Conservation (phyloP, 2,113 vertebrate species). For the Fregetta grallaria region DNA sequence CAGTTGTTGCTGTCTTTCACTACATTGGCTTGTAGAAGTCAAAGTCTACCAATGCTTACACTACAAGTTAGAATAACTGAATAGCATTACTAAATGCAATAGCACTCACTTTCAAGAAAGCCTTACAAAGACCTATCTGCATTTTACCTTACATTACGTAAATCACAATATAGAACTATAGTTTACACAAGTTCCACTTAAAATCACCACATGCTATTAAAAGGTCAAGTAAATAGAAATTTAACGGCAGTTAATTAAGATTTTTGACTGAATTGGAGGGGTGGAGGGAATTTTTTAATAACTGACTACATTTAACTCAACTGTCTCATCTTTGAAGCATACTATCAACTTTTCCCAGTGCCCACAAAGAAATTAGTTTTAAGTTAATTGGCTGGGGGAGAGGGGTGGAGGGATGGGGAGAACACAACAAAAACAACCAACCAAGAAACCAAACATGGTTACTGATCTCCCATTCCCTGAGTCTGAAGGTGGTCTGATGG, state of each 20-base stretch:
- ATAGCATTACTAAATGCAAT: not conserved
- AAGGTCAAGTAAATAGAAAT: not conserved
- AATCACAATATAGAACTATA: not conserved
- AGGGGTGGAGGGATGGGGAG: rapidly evolving
- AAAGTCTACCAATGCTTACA: not conserved
- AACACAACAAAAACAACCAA: not conserved
- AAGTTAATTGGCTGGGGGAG: not conserved
- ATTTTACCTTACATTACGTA: not conserved
- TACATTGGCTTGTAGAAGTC: not conserved
- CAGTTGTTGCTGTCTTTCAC: not conserved
- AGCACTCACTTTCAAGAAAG: not conserved
- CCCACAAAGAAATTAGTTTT: not conserved
- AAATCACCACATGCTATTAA: not conserved
- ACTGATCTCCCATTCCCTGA: not conserved
- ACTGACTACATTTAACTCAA: not conserved
- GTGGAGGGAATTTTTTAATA: not conserved
- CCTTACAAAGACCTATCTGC: not conserved
- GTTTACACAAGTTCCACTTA: not conserved
- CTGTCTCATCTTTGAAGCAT: not conserved
- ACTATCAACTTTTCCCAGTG: no score
- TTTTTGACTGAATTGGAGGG: not conserved
- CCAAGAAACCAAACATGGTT: not conserved
- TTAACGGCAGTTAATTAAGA: not conserved
- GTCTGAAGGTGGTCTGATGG: not conserved
- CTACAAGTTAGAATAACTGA: not conserved